A percentile compares a stretch with the other conserved stretches of the same genome.
These are phyloP conservation scores for Ceratothoa steindachneri DNA, from an alignment of 2,888 invertebrate genomes.

Conservation along the genomic window DNA sequence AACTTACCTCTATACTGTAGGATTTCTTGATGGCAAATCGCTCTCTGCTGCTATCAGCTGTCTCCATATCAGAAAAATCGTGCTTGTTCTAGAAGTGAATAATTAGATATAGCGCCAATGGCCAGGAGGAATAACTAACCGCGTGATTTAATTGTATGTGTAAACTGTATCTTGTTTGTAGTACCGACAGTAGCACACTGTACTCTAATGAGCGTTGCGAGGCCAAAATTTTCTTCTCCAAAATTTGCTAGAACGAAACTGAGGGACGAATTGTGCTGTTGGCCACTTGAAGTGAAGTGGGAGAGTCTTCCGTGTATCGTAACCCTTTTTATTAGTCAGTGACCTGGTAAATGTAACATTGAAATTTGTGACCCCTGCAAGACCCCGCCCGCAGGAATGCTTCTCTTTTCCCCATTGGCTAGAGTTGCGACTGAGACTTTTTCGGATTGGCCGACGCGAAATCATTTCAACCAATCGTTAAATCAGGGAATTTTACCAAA, in stretches of 20 bases:
- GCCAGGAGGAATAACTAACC: too few species aligned
- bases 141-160: too few species aligned
- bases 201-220: background rate
- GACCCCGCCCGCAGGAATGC: background rate
- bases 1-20: conserved; percentile 90
- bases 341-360: background rate
- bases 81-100: too few species aligned
- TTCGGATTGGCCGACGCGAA: background rate
- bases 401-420: background rate
- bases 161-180: too few species aligned
- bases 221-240: too few species aligned
- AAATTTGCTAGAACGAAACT: background rate
- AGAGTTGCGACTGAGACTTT: background rate
- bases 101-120: too few species aligned
- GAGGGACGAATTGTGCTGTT: background rate
- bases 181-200: too few species aligned
- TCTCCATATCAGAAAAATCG: background rate
- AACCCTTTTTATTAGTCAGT: background rate
- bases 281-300: background rate
- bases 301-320: background rate
- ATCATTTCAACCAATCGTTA: background rate
- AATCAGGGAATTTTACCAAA: background rate
- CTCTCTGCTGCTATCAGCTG: conserved; percentile 86
- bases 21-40: conserved; percentile 96
- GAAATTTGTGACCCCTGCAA: background rate